Evolutionary conservation across 2,888 invertebrate species (phyloP).

Genomic region (Palloptera scutellata): DNA sequence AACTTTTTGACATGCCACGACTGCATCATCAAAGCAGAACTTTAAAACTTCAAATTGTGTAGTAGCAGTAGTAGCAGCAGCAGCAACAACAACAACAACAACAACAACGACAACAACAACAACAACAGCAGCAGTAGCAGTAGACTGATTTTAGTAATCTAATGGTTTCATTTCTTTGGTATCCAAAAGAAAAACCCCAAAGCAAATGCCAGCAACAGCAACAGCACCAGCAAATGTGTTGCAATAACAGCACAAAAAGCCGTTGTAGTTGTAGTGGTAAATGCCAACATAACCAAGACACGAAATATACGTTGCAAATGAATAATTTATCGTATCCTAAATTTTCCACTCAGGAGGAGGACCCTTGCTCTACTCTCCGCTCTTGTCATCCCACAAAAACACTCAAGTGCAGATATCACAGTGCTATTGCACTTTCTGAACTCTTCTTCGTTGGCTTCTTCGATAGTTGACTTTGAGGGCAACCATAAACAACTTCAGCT

Average conservation of each 20-base stretch:
- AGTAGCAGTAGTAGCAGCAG: not conserved
- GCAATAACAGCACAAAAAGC: too few relatives aligned
- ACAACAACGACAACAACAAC: not conserved
- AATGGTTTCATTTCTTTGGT: not conserved
- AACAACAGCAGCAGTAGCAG: not conserved
- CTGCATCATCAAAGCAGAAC: constrained; percentile 25
- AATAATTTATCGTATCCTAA: constrained; percentile 32
- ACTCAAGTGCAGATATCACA: constrained; percentile 15
- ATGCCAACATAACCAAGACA: not conserved
- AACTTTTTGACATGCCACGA: constrained; percentile 28
- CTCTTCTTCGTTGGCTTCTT: constrained; percentile 3
- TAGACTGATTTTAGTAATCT: constrained; percentile 10
- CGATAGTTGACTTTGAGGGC: not conserved
- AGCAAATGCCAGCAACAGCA: constrained; percentile 52
- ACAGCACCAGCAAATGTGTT: too few relatives aligned
- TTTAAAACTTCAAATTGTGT: constrained; percentile 11
- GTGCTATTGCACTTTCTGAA: constrained; percentile 10
- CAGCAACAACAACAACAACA: not conserved
- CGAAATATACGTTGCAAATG: constrained; percentile 26
- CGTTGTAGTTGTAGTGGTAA: not conserved
- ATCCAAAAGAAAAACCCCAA: constrained; percentile 44
- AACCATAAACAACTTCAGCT: not conserved
- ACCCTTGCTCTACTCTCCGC: not conserved
- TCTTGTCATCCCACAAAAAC: not conserved
- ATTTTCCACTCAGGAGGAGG: not conserved